These are phyloP conservation scores for Agrochola lota DNA, from an alignment of 2,888 invertebrate genomes.

Conservation along the genomic window DNA sequence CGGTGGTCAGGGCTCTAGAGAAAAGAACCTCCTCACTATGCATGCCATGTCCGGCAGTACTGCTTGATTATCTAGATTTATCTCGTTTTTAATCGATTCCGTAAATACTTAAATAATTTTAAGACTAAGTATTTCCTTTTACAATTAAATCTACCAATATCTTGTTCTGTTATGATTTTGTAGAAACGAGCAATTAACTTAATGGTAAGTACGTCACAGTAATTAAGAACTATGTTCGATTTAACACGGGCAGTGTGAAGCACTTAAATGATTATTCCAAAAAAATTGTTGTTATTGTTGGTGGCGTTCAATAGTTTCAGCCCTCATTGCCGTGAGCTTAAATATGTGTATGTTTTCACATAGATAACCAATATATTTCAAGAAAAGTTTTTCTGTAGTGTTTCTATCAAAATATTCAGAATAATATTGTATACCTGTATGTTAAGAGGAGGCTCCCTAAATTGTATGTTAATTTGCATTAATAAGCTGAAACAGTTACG, in stretches of 20 bases:
- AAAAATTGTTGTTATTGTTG: too few species aligned
- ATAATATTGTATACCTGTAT: too few species aligned
- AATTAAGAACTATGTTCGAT: background rate
- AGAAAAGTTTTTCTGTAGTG: background rate
- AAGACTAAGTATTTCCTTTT: background rate
- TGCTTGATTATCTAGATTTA: background rate
- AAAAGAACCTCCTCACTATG: too few species aligned
- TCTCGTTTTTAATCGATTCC: background rate
- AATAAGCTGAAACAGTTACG: too few species aligned
- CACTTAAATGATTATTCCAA: too few species aligned
- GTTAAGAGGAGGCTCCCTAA: too few species aligned
- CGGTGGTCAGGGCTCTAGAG: too few species aligned
- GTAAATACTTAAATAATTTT: background rate
- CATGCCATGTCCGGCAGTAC: too few species aligned
- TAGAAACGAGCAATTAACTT: conserved; percentile 36
- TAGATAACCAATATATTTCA: background rate
- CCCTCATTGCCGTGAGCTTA: too few species aligned
- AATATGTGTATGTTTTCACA: background rate
- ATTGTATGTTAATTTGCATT: too few species aligned
- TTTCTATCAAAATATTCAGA: background rate
- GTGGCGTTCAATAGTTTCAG: too few species aligned
- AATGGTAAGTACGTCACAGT: conserved; percentile 20
- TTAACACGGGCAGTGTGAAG: background rate
- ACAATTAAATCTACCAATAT: background rate
- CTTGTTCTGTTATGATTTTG: background rate